Evolutionary conservation across 2,888 invertebrate genomes (phyloP), one percentile per base, ranked within the genome.

Genomic region (Muschampia plurimacula): DNA sequence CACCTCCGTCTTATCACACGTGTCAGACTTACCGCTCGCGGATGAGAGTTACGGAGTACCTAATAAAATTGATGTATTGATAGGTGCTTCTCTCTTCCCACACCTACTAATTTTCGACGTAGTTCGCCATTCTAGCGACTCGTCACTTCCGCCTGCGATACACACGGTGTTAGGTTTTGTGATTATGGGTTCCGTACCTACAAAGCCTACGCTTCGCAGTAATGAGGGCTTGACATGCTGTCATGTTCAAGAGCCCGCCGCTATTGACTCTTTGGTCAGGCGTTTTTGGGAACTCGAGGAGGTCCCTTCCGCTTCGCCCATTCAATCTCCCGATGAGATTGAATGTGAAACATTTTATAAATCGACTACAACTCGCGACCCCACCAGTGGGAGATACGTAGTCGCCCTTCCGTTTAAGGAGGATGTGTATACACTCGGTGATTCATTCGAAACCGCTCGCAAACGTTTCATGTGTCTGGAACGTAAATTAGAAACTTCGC

Each of bases 271-370:
- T 0, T 12, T 68, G 2, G 12, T 76, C 10, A 67, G 49, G 15
- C 70, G 66, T 10, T 77, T 77, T 32, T 67, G 67, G 67, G 67
- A 67, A 41, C 67, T 67, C 13, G 67, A 67, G 28, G 67, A 67
- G 59, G 55, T 73, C 39, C 59, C 66, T 70, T 44, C 44, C 46
- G 57, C 22, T n/a, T 28, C 65, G 60, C 46, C 68, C 60, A n/a
- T 62, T 69, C 72, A 64, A n/a, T 46, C 52, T 15, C 66, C 62
- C 10, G 67, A 57, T 65, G 76, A 75, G 22, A 10, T 52, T 28
- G 74, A 74, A 69, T 75, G 75, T 74, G 76, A 77, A 55, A 5
- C 57, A n/a, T 71, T 64, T 69, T 73, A 67, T 70, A 49, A n/a
- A 1, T 39, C 28, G 1, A 75, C 73, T 55, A 76, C 73, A 46